phyloP scores from a whole-genome alignment of 2,797 vertebrate genomes.

The Sylvia borin region DNA sequence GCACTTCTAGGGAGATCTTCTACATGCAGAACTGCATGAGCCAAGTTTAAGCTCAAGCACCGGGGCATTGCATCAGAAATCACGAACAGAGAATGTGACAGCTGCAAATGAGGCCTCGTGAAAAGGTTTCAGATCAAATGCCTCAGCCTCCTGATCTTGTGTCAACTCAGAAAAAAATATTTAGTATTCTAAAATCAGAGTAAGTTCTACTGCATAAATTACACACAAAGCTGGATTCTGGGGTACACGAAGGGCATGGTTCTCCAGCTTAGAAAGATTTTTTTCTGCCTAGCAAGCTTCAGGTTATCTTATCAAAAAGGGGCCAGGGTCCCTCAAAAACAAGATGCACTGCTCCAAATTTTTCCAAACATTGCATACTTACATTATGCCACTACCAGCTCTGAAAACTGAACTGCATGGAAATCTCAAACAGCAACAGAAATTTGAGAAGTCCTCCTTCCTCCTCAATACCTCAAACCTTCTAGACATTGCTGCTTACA shows the following conservation, averaged over 20 bases:
- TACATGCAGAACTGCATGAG: neutral
- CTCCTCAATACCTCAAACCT: neutral
- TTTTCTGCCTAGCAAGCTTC: neutral
- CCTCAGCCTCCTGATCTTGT: neutral
- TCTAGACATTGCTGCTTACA: neutral
- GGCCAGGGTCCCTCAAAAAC: neutral
- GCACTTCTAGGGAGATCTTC: neutral
- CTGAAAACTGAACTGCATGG: neutral
- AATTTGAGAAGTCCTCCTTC: neutral
- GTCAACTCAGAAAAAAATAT: neutral
- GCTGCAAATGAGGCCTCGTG: neutral
- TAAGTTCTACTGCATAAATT: neutral
- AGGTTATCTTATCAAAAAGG: neutral
- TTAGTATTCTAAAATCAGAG: neutral
- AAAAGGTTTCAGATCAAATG: neutral
- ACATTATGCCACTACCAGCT: neutral
- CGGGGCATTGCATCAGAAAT: conserved; percentile 9
- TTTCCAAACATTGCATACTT: neutral
- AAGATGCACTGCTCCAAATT: neutral
- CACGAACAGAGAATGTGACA: neutral
- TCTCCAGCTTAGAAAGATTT: neutral
- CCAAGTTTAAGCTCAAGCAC: neutral
- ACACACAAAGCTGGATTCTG: neutral
- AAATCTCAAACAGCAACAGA: neutral
- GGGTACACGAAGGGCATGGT: neutral